Evolutionary conservation across 2,797 vertebrate species (phyloP).

Genomic region (Takifugu ocellatus): DNA sequence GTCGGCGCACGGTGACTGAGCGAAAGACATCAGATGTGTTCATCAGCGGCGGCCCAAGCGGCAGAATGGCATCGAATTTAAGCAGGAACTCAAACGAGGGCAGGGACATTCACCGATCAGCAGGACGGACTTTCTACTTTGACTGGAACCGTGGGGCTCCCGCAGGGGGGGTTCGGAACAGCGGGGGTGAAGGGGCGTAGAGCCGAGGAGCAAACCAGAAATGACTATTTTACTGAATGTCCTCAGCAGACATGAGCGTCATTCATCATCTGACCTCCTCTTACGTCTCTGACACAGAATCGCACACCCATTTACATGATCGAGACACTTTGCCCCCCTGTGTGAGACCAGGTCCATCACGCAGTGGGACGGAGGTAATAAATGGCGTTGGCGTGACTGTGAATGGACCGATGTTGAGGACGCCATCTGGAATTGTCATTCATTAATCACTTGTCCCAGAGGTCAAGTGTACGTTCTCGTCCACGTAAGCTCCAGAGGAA

Average conservation of each 20-base stretch:
- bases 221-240: background rate
- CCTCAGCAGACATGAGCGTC: conserved; percentile 24
- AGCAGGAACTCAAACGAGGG: conserved; percentile 22
- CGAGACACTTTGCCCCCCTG: conserved; percentile 36
- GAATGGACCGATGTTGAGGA: conserved; percentile 49
- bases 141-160: conserved; percentile 34
- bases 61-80: conserved; percentile 17
- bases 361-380: conserved; percentile 40
- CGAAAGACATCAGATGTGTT: conserved; percentile 41
- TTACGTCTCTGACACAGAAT: conserved; percentile 7
- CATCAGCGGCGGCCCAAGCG: conserved; percentile 13
- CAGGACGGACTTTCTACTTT: conserved; percentile 29
- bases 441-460: conserved; percentile 32
- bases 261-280: conserved; percentile 59
- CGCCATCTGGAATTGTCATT: conserved; percentile 28
- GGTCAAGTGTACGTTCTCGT: conserved; percentile 35
- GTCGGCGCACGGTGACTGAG: conserved; percentile 49
- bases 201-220: background rate
- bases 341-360: conserved; percentile 54
- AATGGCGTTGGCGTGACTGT: conserved; percentile 48
- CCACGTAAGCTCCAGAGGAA: background rate
- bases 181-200: no score
- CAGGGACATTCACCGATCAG: conserved; percentile 35
- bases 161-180: conserved; percentile 30
- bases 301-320: background rate